Evolutionary conservation across 2,888 invertebrate species (phyloP).

Genomic region (Camptogramma bilineatum): DNA sequence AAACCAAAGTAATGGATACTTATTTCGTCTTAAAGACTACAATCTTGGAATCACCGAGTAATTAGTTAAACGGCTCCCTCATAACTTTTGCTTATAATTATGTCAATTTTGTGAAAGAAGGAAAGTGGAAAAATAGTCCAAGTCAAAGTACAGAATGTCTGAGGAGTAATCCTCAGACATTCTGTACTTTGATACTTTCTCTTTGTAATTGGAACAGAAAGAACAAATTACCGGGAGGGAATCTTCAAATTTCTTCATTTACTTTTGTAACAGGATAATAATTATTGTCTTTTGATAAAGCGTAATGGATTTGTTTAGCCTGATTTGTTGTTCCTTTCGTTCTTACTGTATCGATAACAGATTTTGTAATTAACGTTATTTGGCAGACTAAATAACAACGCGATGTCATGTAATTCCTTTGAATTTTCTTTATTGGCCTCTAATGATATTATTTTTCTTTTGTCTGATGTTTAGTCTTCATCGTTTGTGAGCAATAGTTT

Average conservation of each 20-base stretch:
- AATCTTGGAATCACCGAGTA: conserved; percentile 48
- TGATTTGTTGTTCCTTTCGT: conserved; percentile 44
- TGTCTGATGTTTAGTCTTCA: no score
- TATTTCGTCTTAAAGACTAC: conserved; percentile 7
- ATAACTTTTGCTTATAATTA: conserved; percentile 57
- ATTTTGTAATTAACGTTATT: conserved; percentile 22
- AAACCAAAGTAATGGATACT: conserved; percentile 5
- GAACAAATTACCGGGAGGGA: conserved; percentile 61
- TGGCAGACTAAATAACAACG: conserved; percentile 1
- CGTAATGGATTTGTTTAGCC: conserved; percentile 52
- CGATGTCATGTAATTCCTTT: not conserved
- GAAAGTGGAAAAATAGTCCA: conserved; percentile 55
- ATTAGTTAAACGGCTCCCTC: conserved; percentile 54
- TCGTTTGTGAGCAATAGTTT: not conserved
- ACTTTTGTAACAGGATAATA: conserved; percentile 67
- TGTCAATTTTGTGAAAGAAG: conserved; percentile 51
- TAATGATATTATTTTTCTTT: not conserved
- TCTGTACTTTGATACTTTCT: conserved; percentile 59
- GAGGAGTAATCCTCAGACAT: conserved; percentile 52
- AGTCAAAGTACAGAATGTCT: no score
- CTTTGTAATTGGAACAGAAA: conserved; percentile 62
- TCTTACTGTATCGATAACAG: conserved; percentile 34
- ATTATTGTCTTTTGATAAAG: conserved; percentile 62
- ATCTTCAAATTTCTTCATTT: conserved; percentile 66
- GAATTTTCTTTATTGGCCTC: not conserved